Evolutionary conservation across 2,888 invertebrate species (phyloP), one percentile per base, ranked within the genome.

Genomic region (Agrotis puta): DNA sequence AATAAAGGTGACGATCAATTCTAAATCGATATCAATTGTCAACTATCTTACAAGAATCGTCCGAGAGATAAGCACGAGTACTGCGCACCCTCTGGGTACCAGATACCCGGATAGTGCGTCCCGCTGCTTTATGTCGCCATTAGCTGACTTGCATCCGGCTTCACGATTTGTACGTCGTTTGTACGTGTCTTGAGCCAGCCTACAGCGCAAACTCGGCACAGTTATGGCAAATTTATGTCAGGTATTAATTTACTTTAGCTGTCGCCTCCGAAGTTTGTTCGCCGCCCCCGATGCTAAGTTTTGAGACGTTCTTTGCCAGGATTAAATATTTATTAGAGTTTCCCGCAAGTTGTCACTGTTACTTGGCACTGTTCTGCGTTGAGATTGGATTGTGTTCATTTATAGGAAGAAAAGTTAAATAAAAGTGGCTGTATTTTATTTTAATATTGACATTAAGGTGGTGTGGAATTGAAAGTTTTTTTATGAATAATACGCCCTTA

Each of bases 151-250:
- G 88, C 91, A 91, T 93, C 94, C 93, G 92, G 92, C 89, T 88
- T 82, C 82, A 85, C 88, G 92, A 94, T 94, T 94, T 94, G 93
- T 93, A 92, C 91, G 87, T 91, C 89, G 90, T 93, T 94, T 92
- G 93, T 91, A 90, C 89, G 83, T 92, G 92, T 93, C 93, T 93
- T 88, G 86, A 88, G 86, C 86, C 90, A 86, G 90, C 91, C 91
- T 90, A 90, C 75, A 85, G 88, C 85, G 88, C 92, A 91, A 94
- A 94, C 92, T 94, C 93, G 81, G 88, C 88, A 87, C 90, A 92
- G 92, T 94, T 94, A 95, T 95, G 95, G 95, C 95, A 95, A 95
- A 96, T 95, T 95, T 94, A 95, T 95, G 95, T 94, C 95, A 94
- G 95, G 94, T 94, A 96, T 95, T 95, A 95, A 95, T 95, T 95